Evolutionary conservation across 2,888 invertebrate species (phyloP).

Genomic region (Erynnis tages): DNA sequence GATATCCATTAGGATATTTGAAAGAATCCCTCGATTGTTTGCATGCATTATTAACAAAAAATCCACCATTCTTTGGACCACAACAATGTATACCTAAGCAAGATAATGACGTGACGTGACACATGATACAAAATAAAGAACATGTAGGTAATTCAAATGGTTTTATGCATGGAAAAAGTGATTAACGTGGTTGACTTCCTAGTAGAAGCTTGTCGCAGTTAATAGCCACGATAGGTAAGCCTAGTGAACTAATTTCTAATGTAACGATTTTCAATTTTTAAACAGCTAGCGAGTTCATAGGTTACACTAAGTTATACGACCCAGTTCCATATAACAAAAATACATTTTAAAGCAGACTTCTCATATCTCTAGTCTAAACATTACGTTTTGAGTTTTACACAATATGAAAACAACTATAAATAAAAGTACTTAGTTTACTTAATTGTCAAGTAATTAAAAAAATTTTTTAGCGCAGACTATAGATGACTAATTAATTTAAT

Average conservation of each 20-base stretch:
- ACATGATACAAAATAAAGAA: constrained; percentile 3
- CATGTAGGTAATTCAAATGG: not conserved
- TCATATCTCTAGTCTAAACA: not conserved
- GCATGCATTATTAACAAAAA: no score
- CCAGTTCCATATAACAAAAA: constrained; percentile 19
- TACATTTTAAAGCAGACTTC: constrained; percentile 1
- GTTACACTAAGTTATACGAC: constrained; percentile 9
- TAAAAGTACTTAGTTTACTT: no score
- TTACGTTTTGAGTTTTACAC: not conserved
- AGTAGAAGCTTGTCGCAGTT: not conserved
- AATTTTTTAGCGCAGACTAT: no score
- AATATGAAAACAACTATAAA: no score
- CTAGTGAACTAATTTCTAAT: constrained; percentile 16
- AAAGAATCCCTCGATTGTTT: no score
- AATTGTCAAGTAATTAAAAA: no score
- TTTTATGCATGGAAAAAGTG: not conserved
- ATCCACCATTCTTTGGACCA: no score
- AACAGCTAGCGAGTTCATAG: constrained; percentile 15
- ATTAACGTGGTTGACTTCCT: not conserved
- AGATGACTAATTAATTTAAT: no score
- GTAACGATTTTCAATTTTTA: constrained; percentile 21
- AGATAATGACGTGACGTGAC: no score
- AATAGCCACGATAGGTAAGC: constrained; percentile 7
- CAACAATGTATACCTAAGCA: no score
- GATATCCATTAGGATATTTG: no score